phyloP scores from a whole-genome alignment of 2,113 vertebrate genomes.

The Stercorarius parasiticus region DNA sequence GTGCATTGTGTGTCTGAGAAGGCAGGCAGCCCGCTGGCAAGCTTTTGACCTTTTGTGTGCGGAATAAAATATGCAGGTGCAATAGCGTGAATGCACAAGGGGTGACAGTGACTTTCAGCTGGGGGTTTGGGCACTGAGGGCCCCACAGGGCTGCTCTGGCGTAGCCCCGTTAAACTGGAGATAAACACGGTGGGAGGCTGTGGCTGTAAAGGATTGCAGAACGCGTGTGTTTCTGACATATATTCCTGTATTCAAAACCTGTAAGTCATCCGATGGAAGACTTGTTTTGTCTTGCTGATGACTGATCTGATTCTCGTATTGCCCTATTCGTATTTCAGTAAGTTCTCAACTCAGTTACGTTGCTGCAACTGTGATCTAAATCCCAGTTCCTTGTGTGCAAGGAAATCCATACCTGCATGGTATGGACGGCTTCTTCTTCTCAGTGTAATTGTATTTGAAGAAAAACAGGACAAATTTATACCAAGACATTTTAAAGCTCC shows the following conservation, averaged over 20 bases:
- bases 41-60: slow-evolving; percentile 36
- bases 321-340: neutral
- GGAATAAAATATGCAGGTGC: slow-evolving; percentile 42
- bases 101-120: slow-evolving; percentile 9
- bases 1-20: neutral
- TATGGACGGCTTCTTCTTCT: neutral
- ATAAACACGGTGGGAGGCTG: neutral
- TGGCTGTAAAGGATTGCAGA: neutral
- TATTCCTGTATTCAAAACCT: neutral
- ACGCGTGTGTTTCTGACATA: neutral
- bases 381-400: neutral
- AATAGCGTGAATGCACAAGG: neutral
- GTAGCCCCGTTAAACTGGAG: neutral
- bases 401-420: neutral
- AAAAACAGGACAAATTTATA: neutral
- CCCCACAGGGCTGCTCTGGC: neutral
- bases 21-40: slow-evolving; percentile 43
- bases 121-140: neutral
- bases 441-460: neutral
- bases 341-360: neutral
- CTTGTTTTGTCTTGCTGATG: neutral
- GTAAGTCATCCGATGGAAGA: neutral
- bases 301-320: neutral
- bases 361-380: neutral
- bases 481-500: neutral